These are phyloP conservation scores for Pseudomyrmex sp. DNA, from an alignment of 1,140 invertebrate genomes.

Conservation along the genomic window DNA sequence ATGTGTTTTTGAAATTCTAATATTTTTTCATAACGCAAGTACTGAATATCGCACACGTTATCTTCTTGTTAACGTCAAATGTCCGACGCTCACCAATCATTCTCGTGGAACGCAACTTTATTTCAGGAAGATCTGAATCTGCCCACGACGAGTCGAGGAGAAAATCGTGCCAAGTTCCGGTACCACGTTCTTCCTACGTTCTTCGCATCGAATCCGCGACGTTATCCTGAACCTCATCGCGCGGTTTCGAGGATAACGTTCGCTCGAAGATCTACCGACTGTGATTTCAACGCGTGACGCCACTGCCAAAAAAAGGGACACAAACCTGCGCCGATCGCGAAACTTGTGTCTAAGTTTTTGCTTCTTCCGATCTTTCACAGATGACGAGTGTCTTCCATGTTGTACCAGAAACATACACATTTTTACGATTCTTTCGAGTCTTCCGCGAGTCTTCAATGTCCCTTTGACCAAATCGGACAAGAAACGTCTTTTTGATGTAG, in stretches of 20 bases:
- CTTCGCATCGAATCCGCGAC: constrained; percentile 25
- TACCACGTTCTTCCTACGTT: constrained; percentile 48
- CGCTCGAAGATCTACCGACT: constrained; percentile 11
- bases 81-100: constrained; percentile 6
- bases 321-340: constrained; percentile 24
- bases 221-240: constrained; percentile 18
- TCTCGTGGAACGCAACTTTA: constrained; percentile 23
- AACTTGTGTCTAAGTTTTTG: constrained; percentile 14
- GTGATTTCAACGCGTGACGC: constrained; percentile 58
- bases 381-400: constrained; percentile 50
- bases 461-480: too few relatives aligned
- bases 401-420: constrained; percentile 14
- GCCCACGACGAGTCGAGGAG: constrained; percentile 38
- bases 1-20: too few relatives aligned
- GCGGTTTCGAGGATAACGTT: constrained; percentile 23
- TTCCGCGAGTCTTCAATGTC: constrained; percentile 22
- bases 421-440: constrained; percentile 2
- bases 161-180: constrained; percentile 63
- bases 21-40: not conserved
- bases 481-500: too few relatives aligned
- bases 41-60: not conserved
- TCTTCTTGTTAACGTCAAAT: not conserved
- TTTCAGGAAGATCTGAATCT: constrained; percentile 63
- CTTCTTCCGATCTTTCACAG: constrained; percentile 18
- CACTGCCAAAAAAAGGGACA: constrained; percentile 65